These are phyloP conservation scores for Bungarus multicinctus DNA, from an alignment of 2,113 vertebrate species.

Conservation along the genomic window DNA sequence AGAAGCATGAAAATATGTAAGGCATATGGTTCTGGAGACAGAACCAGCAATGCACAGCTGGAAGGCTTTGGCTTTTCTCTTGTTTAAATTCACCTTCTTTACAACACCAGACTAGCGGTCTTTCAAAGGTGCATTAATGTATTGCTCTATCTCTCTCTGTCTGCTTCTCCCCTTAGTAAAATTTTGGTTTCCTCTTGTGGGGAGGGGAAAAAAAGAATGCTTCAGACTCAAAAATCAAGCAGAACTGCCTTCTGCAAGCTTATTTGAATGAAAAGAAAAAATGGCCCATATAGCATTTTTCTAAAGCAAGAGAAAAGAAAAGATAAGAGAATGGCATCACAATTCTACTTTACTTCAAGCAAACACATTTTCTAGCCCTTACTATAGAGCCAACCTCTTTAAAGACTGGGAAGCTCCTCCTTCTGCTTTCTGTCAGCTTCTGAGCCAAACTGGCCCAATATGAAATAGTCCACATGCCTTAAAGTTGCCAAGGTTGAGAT, in stretches of 20 bases:
- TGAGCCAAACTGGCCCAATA: background rate
- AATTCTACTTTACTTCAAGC: background rate
- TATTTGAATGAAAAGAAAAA: background rate
- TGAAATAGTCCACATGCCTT: too few species aligned
- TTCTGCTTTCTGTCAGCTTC: background rate
- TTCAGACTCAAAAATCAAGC: background rate
- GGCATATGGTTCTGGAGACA: background rate
- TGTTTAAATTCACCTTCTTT: background rate
- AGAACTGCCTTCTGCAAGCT: background rate
- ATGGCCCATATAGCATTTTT: background rate
- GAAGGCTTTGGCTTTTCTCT: background rate
- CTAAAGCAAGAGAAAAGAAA: background rate
- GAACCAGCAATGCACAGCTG: background rate
- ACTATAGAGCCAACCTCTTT: background rate
- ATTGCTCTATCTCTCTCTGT: background rate
- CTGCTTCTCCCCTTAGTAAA: background rate
- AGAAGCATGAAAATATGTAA: background rate
- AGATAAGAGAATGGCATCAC: background rate
- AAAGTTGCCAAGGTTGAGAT: too few species aligned
- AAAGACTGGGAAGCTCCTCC: background rate
- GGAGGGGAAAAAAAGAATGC: background rate
- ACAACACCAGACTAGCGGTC: background rate
- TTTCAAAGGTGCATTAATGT: background rate
- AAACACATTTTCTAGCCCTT: background rate
- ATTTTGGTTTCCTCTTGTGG: background rate